Evolutionary conservation across 1,140 invertebrate genomes (phyloP), one percentile per base, ranked within the genome.

Genomic region (Paramacrobiotus metropolitanus): DNA sequence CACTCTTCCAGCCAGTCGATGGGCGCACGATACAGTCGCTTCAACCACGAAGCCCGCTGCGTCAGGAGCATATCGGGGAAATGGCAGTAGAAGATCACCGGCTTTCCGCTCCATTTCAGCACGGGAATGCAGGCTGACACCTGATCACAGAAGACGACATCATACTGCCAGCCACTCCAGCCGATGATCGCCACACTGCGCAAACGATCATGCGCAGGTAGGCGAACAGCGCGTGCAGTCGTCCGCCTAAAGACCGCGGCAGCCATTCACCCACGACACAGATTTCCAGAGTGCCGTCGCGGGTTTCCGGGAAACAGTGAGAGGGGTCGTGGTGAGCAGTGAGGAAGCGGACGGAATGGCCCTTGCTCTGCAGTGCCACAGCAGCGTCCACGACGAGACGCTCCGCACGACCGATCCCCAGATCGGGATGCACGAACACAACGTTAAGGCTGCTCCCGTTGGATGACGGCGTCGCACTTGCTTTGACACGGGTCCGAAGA

Each of bases 371-470:
- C 29, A 97, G 75, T 1, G 91, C 89, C 44, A 94, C 72, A 29
- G 89, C 93, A 2, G 89, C 86, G 76, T 98, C 94, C 1, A 99
- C 79, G 1, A 98, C 84, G 21, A 97, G 77, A 61, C 93, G 79
- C 76, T 99, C 95, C 1, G 95, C 95, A 9, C 95, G 95, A 24
- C 95, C 95, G 62, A 99, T 95, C 4, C 95, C 95, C 65, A 99
- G 75, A 74, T 99, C 94, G 1, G 94, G 94, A 76, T 99, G 95
- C 1, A 99, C 72, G 75, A 98, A 93, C 31, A 83, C 77, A 62
- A 92, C 72, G n/a, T n/a, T n/a, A n/a, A n/a, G n/a, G n/a, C n/a
- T n/a, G n/a, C n/a, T n/a, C n/a, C n/a, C n/a, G n/a, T n/a, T n/a
- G n/a, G n/a, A n/a, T n/a, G n/a, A n/a, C n/a, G n/a, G n/a, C n/a